Evolutionary conservation across 2,888 invertebrate species (phyloP).

Genomic region (Cephalotes varians): DNA sequence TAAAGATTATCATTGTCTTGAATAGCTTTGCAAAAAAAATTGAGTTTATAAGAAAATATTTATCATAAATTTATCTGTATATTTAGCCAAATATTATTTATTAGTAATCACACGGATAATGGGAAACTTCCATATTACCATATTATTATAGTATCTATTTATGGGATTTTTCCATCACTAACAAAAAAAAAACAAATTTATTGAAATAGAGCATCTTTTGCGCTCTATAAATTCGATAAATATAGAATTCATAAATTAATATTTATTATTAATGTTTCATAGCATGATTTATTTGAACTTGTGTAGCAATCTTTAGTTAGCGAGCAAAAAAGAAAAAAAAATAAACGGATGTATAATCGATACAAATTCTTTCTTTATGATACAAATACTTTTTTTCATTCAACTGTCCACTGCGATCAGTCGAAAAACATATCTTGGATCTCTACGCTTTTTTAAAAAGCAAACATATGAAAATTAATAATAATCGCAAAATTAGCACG

Average conservation of each 20-base stretch:
- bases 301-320: constrained; percentile 31
- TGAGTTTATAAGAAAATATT: constrained; percentile 15
- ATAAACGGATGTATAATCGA: constrained; percentile 14
- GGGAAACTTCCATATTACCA: neutral
- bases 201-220: neutral
- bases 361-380: neutral
- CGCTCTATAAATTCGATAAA: neutral
- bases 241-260: constrained; percentile 7
- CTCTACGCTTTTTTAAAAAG: neutral
- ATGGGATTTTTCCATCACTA: neutral
- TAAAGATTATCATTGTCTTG: neutral
- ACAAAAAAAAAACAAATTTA: neutral
- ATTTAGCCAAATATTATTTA: constrained; percentile 17
- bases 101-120: neutral
- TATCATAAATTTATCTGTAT: constrained; percentile 1
- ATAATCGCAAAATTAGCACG: neutral
- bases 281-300: constrained; percentile 34
- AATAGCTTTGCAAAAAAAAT: constrained; percentile 42
- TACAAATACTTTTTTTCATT: neutral
- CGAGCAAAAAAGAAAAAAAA: constrained; percentile 33
- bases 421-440: neutral
- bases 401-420: neutral
- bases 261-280: constrained; percentile 29
- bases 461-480: neutral
- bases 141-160: neutral